Conservation (phyloP, 2,888 invertebrate species). For the Luperina nickerlii region DNA sequence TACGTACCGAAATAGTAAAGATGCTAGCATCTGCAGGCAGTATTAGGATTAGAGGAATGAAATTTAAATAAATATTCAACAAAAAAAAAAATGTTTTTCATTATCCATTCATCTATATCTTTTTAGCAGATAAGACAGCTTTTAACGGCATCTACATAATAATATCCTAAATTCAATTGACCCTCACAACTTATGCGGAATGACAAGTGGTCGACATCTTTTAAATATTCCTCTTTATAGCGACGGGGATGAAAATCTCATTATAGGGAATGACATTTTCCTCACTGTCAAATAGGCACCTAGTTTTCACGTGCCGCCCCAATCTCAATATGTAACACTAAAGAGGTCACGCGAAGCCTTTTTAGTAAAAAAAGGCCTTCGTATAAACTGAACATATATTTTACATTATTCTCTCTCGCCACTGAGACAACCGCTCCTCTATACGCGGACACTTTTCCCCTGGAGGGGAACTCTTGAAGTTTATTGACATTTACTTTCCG, state of each 20-base stretch:
- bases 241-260: slow-evolving; percentile 44
- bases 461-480: slow-evolving; percentile 82
- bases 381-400: slow-evolving; percentile 65
- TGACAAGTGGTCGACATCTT: slow-evolving; percentile 46
- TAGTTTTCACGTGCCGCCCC: slow-evolving; percentile 35
- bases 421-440: slow-evolving; percentile 78
- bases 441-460: slow-evolving; percentile 81
- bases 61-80: neutral
- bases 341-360: slow-evolving; percentile 57
- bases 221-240: slow-evolving; percentile 32
- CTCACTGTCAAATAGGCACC: slow-evolving; percentile 30
- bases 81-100: neutral
- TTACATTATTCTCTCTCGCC: slow-evolving; percentile 71
- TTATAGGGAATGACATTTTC: slow-evolving; percentile 48
- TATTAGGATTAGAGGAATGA: neutral
- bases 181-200: slow-evolving; percentile 39
- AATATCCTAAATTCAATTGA: slow-evolving; percentile 48
- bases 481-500: slow-evolving; percentile 90
- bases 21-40: too few relatives aligned
- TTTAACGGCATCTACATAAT: slow-evolving; percentile 43
- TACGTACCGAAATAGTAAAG: neutral
- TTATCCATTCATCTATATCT: slow-evolving; percentile 22
- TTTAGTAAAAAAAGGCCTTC: slow-evolving; percentile 45
- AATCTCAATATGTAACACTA: slow-evolving; percentile 55
- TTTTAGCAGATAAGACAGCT: slow-evolving; percentile 38